These are phyloP conservation scores for Hemicentrotus pulcherrimus DNA, from an alignment of 35 echinoderm and acorn worm species.

Conservation along the genomic window DNA sequence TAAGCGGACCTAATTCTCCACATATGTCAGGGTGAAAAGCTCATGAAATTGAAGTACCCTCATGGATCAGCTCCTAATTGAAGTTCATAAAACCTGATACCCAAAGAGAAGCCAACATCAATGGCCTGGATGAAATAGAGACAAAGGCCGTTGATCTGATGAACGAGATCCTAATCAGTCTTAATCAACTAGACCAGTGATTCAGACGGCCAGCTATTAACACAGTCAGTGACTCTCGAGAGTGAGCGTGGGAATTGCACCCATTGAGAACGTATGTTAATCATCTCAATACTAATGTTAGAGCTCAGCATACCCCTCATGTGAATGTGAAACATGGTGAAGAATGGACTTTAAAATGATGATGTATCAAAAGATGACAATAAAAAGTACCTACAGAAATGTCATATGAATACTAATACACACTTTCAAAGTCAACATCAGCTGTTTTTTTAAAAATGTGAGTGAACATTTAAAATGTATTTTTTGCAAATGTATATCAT, in stretches of 20 bases:
- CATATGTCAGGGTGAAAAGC: constrained; percentile 17
- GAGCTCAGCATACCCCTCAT: no score
- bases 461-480: no score
- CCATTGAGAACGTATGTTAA: neutral
- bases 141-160: constrained; percentile 1
- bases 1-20: neutral
- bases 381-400: no score
- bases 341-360: no score
- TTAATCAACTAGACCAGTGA: constrained; percentile 3
- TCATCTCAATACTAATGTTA: neutral
- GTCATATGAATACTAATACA: no score
- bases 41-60: constrained; percentile 33
- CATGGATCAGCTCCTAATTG: constrained; percentile 36
- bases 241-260: neutral
- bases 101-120: neutral
- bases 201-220: neutral
- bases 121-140: neutral
- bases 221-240: neutral
- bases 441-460: no score
- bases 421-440: no score
- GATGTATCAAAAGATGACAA: no score
- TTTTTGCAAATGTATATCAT: no score
- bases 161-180: neutral
- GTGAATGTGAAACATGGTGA: no score
- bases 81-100: constrained; percentile 36